A percentile compares a stretch with the other conserved stretches of the same genome.
Evolutionary conservation across 2,113 vertebrate genomes (phyloP).

Genomic region (Pteronura brasiliensis): DNA sequence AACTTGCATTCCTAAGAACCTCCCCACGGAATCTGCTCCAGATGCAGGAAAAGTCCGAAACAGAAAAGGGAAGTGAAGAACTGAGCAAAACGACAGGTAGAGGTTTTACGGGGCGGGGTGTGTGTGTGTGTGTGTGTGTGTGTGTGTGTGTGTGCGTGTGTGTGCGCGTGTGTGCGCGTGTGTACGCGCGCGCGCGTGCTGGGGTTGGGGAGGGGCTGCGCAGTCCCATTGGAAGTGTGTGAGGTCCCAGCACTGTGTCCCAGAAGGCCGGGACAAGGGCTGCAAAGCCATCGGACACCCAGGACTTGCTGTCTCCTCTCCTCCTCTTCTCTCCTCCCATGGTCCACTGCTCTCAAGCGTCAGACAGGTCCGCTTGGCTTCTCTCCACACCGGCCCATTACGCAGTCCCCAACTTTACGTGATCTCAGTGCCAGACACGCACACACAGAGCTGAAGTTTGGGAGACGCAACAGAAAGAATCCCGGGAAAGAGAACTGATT

Average conservation of each 20-base stretch:
- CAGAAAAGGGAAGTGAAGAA: not conserved
- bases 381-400: not conserved
- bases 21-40: not conserved
- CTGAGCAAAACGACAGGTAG: not conserved
- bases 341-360: not conserved
- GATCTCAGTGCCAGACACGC: not conserved
- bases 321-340: not conserved
- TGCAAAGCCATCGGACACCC: not conserved
- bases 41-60: not conserved
- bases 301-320: not conserved
- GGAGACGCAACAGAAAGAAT: not conserved
- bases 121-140: not conserved
- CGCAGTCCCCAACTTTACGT: not conserved
- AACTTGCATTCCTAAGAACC: not conserved
- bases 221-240: no score
- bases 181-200: no score
- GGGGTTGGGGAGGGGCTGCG: no score
- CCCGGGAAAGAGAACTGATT: not conserved
- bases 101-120: no score
- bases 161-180: not conserved
- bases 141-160: no score
- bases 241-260: not conserved
- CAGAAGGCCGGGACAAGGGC: not conserved
- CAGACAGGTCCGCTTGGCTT: not conserved
- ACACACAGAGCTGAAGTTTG: not conserved